Evolutionary conservation across 2,888 invertebrate genomes (phyloP).

Genomic region (Eristalis arbustorum): DNA sequence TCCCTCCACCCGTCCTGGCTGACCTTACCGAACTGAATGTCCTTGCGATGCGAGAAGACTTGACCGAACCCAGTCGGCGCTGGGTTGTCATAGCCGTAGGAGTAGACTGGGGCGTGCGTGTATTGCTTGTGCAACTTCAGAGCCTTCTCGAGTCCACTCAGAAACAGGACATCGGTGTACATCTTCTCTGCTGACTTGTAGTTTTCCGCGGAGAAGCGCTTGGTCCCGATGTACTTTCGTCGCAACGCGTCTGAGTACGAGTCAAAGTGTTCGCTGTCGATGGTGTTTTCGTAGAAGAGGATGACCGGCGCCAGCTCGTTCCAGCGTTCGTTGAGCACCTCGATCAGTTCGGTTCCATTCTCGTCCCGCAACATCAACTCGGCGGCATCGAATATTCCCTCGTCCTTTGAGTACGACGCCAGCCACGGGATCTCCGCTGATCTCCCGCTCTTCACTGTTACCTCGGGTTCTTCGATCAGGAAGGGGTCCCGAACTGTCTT

Average conservation of each 20-base stretch:
- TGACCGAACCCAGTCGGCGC: constrained; percentile 83
- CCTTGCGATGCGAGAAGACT: constrained; percentile 81
- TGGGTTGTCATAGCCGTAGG: constrained; percentile 85
- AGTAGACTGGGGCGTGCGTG: constrained; percentile 83
- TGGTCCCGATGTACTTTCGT: constrained; percentile 71
- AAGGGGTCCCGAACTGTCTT: constrained; percentile 82
- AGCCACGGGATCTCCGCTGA: constrained; percentile 87
- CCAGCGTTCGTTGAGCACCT: constrained; percentile 82
- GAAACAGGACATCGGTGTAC: constrained; percentile 85
- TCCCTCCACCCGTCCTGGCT: neutral
- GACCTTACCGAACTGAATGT: constrained; percentile 81
- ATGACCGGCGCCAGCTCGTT: constrained; percentile 82
- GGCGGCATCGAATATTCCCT: constrained; percentile 86
- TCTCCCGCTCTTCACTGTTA: constrained; percentile 83
- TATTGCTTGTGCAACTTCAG: constrained; percentile 83
- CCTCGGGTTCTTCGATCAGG: constrained; percentile 84
- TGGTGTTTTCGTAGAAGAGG: constrained; percentile 84
- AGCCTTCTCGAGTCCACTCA: constrained; percentile 83
- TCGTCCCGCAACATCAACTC: constrained; percentile 77
- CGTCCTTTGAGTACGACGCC: constrained; percentile 85
- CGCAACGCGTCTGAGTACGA: constrained; percentile 70
- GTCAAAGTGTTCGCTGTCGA: constrained; percentile 79
- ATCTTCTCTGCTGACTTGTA: constrained; percentile 81
- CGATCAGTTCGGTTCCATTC: constrained; percentile 79
- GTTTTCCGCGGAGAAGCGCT: constrained; percentile 80